Percentiles rank a stretch among this genome's conserved stretches.
phyloP scores from a whole-genome alignment of 2,113 vertebrate genomes.

The Dissostichus mawsoni region DNA sequence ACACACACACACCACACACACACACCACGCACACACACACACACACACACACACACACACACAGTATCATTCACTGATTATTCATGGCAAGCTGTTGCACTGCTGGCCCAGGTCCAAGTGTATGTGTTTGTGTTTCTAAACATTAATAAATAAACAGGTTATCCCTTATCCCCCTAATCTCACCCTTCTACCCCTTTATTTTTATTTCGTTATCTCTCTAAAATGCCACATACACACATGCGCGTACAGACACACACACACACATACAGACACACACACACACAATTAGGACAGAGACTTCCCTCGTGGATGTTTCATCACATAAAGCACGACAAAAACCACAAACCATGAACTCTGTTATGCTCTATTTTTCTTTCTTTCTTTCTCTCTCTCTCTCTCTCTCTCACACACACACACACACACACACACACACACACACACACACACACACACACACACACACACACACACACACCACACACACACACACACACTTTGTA shows the following conservation, averaged over 20 bases:
- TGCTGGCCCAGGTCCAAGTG: conserved; percentile 56
- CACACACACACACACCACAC: too few relatives aligned
- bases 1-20: too few relatives aligned
- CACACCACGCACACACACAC: too few relatives aligned
- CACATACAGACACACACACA: too few relatives aligned
- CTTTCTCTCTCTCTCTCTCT: not conserved
- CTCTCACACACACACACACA: too few relatives aligned
- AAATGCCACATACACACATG: not conserved
- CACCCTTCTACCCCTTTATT: conserved; percentile 14
- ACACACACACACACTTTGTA: too few relatives aligned
- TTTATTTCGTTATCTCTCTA: conserved; percentile 2
- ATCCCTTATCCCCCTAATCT: conserved; percentile 19
- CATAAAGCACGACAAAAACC: conserved; percentile 10
- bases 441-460: too few relatives aligned
- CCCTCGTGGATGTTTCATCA: not conserved
- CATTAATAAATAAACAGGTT: conserved; percentile 50
- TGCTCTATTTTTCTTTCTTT: conserved; percentile 10
- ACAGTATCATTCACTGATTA: conserved; percentile 63
- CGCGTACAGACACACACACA: too few relatives aligned
- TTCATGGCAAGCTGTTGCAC: conserved; percentile 77
- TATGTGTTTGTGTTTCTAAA: conserved; percentile 28
- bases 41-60: not conserved
- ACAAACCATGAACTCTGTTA: conserved; percentile 10
- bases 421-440: too few relatives aligned
- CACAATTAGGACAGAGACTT: conserved; percentile 9